Evolutionary conservation across 2,888 invertebrate species (phyloP), one percentile per base, ranked within the genome.

Genomic region (Eristalis pertinax): DNA sequence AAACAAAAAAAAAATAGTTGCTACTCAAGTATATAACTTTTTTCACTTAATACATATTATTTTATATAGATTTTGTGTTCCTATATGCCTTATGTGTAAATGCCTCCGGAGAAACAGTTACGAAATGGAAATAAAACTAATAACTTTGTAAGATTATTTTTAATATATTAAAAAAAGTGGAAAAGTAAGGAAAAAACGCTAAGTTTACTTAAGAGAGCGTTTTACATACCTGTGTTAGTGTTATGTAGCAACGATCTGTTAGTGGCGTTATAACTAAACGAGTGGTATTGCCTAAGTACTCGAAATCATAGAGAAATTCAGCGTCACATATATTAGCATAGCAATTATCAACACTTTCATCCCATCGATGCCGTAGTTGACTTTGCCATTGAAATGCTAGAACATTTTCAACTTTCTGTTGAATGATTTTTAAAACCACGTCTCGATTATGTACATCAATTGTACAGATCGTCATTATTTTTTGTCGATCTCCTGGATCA

Each of bases 401-500:
- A 0, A 96, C 94, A 75, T 94, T 95, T 89, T 98, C 97, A 4
- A 98, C 96, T 92, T 97, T 97, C 88, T 96, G 95, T 0, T 94
- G 90, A 75, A 99, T 98, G 90, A 99, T 95, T 92, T 98, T 98
- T 0, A 96, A 96, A 0, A 99, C 98, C 4, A 99, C 98, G 92
- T 99, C 99, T 90, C 99, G 94, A 1, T 98, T 98, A 91, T 99
- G 99, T 2, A 99, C 99, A 92, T 98, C 98, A 80, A 98, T 98
- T 2, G 99, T 99, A 93, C 99, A 99, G 90, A 99, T 97, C 0
- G 99, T 99, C 98, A 98, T 99, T 90, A 99, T 98, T 93, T 99
- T 99, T 93, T 98, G 98, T 22, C 99, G 95, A 91, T 98, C 97
- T 1, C 97, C 97, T 0, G 95, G 94, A 0, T 95, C 95, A 84